Evolutionary conservation across 2,113 vertebrate genomes (phyloP), one percentile per base, ranked within the genome.

Genomic region (Leptobrachium ailaonicum): DNA sequence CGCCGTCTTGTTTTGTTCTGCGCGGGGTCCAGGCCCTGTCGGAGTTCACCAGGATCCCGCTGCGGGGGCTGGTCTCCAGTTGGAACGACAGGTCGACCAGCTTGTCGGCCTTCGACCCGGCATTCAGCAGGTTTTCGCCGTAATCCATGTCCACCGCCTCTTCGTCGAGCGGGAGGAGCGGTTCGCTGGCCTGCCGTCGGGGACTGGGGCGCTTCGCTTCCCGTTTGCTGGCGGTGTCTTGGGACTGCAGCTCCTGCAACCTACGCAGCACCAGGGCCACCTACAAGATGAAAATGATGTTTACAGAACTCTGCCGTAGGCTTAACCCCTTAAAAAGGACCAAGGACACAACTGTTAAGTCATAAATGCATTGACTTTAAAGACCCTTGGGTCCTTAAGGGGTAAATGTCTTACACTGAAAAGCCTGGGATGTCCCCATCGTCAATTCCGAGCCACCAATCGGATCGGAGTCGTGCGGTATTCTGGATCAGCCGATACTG

Each of bases 121-220:
- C 89, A 75, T 90, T 90, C 62, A 95, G 92, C 32, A 92, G 77
- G 60, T 91, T 92, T 67, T 93, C 95, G 70, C 93, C 94, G 75
- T 98, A 98, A 87, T 94, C 94, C 87, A 96, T 96, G 45, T 99
- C 97, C 71, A 99, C 93, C 2, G 97, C 93, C 87, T 98, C 97
- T 83, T 99, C 97, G 78, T 98, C 96, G 2, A 99, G 88, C 76
- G 97, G 95, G 43, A 98, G 87, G 70, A 98, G 88, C 14, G 95
- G 92, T 71, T 95, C 94, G 1, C 91, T 92, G 0, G 92, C 88
- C 53, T 88, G 89, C 81, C 96, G 98, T 66, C 95, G 92, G 60
- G 96, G 95, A 74, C 94, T 97, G 6, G 93, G 95, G 9, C 96
- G 93, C 83, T 95, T 97, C 70, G 88, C 93, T 85, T 98, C 96